These are phyloP conservation scores for Glandiceps talaboti DNA, from an alignment of 53 echinoderm and acorn worm species.

Conservation along the genomic window DNA sequence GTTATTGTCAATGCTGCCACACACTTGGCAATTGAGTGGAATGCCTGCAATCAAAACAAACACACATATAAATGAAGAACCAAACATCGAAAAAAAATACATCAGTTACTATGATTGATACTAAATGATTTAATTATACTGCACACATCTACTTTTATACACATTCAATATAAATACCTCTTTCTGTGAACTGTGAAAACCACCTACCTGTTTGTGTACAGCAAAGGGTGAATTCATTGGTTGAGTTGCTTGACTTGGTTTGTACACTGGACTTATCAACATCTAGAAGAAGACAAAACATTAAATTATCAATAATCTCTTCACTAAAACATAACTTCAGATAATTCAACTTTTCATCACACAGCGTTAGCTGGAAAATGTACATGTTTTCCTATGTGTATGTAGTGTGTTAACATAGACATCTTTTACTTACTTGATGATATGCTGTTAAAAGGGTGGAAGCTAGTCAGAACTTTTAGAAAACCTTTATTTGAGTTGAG, in stretches of 20 bases:
- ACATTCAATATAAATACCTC: too few species aligned
- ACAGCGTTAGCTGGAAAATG: background rate
- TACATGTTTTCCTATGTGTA: too few species aligned
- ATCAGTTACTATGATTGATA: too few species aligned
- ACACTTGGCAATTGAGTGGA: slow-evolving; percentile 97
- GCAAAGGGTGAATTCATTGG: slow-evolving; percentile 66
- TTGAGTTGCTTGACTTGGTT: slow-evolving; percentile 67
- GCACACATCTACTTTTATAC: background rate
- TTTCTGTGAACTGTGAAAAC: too few species aligned
- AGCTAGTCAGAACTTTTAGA: too few species aligned
- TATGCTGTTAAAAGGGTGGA: too few species aligned
- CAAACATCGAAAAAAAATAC: too few species aligned
- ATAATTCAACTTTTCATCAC: background rate
- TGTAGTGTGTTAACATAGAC: too few species aligned
- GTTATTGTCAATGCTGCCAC: slow-evolving; percentile 83
- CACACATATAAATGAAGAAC: too few species aligned
- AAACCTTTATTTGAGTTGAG: too few species aligned
- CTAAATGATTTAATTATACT: background rate
- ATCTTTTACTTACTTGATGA: too few species aligned
- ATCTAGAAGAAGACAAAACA: slow-evolving; percentile 4
- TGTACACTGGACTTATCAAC: slow-evolving; percentile 76
- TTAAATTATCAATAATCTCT: too few species aligned
- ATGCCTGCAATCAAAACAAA: slow-evolving; percentile 91
- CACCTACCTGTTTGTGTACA: slow-evolving; percentile 96
- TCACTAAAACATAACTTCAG: background rate